A percentile compares a stretch with the other conserved stretches of the same genome.
Evolutionary conservation across 2,113 vertebrate genomes (phyloP).

Genomic region (Manacus vitellinus): DNA sequence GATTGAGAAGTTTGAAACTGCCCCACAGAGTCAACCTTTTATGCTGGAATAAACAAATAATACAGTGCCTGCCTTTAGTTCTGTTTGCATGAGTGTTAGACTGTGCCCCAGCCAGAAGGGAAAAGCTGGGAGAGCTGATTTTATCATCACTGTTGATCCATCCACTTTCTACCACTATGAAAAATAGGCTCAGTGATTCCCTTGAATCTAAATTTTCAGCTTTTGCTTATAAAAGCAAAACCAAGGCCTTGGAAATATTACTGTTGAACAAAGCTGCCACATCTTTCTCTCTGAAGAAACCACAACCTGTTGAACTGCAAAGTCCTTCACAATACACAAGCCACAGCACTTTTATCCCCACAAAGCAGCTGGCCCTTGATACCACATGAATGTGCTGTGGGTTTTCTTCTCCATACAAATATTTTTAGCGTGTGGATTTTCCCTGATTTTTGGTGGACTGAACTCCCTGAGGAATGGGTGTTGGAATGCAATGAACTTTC

Average conservation of each 20-base stretch:
- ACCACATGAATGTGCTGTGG: not conserved
- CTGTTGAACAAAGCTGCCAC: not conserved
- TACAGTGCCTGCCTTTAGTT: not conserved
- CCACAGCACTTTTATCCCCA: not conserved
- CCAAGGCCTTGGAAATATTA: not conserved
- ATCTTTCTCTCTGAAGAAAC: constrained; percentile 1
- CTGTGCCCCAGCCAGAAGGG: not conserved
- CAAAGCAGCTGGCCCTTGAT: not conserved
- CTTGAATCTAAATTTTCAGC: not conserved
- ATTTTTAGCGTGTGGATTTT: not conserved
- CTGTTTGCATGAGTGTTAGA: not conserved
- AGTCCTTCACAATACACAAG: not conserved
- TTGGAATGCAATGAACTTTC: not conserved
- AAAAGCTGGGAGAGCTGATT: not conserved
- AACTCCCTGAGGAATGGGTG: not conserved
- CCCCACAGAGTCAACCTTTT: not conserved
- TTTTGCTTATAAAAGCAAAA: constrained; percentile 15
- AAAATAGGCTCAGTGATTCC: not conserved
- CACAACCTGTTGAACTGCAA: not conserved
- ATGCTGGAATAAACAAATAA: not conserved
- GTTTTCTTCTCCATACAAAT: not conserved
- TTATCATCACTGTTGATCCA: not conserved
- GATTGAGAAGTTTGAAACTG: not conserved
- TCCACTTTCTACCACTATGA: not conserved
- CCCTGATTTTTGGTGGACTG: not conserved